These are phyloP conservation scores for Microtus pennsylvanicus DNA, from an alignment of 2,113 vertebrate species.

Conservation along the genomic window DNA sequence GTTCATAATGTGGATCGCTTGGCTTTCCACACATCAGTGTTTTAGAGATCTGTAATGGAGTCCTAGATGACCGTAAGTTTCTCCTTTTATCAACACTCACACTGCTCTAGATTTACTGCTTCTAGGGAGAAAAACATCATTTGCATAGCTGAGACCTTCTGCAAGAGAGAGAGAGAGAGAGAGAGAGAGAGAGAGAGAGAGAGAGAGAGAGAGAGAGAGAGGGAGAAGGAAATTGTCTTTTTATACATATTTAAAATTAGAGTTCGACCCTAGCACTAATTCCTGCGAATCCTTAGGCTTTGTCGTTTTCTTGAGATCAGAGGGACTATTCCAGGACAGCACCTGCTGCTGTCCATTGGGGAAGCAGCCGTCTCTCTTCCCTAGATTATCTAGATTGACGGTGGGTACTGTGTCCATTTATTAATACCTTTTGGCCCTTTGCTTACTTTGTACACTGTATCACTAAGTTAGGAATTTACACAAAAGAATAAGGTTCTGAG, in stretches of 20 bases:
- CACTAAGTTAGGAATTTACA: background rate
- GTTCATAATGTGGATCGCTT: background rate
- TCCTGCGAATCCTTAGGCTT: background rate
- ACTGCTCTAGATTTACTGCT: constrained; percentile 8
- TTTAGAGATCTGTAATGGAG: constrained; percentile 7
- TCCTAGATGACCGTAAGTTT: constrained; percentile 22
- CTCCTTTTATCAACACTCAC: constrained; percentile 33
- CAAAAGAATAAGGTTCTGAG: background rate
- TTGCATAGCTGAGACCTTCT: constrained; percentile 8
- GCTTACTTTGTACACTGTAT: background rate
- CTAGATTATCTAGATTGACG: constrained; percentile 14
- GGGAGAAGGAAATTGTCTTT: background rate
- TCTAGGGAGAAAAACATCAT: background rate
- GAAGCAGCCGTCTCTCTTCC: background rate
- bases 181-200: too few species aligned
- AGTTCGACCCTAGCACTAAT: background rate
- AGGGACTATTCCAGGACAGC: constrained; percentile 15
- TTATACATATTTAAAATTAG: background rate
- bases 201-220: background rate
- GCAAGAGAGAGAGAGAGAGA: background rate
- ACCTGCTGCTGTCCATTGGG: constrained; percentile 31
- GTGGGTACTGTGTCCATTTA: background rate
- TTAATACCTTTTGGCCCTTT: background rate
- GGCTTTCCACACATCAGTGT: background rate
- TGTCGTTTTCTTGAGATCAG: background rate